Evolutionary conservation across 2,888 invertebrate genomes (phyloP).

Genomic region (Chromoteleia sp.): DNA sequence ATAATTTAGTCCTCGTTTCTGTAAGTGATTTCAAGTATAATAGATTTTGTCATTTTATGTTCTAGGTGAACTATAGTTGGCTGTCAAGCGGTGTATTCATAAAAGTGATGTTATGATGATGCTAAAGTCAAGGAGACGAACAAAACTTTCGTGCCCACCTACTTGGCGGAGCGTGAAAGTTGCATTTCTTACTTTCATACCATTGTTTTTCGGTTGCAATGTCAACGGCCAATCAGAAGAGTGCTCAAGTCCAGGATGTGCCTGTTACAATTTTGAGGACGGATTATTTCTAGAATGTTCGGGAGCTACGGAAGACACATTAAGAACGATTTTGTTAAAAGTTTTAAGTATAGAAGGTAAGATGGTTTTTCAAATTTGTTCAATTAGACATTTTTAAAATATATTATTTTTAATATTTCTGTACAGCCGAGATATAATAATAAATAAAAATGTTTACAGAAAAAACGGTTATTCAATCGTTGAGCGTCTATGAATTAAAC

Average conservation of each 20-base stretch:
- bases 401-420: not conserved
- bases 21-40: not conserved
- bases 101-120: constrained; percentile 79
- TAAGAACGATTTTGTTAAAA: constrained; percentile 90
- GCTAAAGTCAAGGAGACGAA: constrained; percentile 74
- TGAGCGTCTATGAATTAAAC: constrained; percentile 87
- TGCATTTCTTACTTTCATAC: constrained; percentile 73
- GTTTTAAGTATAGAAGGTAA: constrained; percentile 81
- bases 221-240: constrained; percentile 78
- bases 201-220: constrained; percentile 69
- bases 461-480: constrained; percentile 85
- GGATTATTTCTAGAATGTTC: constrained; percentile 95
- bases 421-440: not conserved
- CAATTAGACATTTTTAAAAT: not conserved
- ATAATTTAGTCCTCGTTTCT: not conserved
- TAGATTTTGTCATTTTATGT: constrained; percentile 55
- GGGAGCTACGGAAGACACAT: constrained; percentile 90
- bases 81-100: not conserved
- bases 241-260: constrained; percentile 89
- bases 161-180: constrained; percentile 70
- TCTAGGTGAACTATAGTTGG: constrained; percentile 68
- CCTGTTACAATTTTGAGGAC: constrained; percentile 96
- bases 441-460: constrained; percentile 73
- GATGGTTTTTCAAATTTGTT: too few relatives aligned
- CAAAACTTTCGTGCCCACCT: constrained; percentile 64